A percentile compares a stretch with the other conserved stretches of the same genome.
These are phyloP conservation scores for Drosophila takahashii DNA, from an alignment of 1,140 invertebrate genomes.

Conservation along the genomic window DNA sequence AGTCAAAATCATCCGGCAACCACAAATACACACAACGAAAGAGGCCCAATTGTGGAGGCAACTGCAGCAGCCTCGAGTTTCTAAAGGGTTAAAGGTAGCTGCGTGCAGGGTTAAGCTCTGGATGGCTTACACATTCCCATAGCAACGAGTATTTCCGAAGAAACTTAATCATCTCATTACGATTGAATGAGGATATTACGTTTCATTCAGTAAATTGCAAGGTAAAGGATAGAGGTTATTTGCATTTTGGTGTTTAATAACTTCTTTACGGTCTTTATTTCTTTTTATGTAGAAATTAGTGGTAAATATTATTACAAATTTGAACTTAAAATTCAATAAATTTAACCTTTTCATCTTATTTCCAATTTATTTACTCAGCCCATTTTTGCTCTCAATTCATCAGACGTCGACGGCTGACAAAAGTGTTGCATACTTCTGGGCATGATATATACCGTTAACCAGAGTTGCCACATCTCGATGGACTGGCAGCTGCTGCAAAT, in stretches of 20 bases:
- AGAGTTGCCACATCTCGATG: constrained; percentile 37
- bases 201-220: neutral
- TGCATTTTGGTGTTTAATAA: neutral
- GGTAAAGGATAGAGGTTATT: neutral
- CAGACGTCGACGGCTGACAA: constrained; percentile 11
- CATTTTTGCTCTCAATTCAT: constrained; percentile 2
- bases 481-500: constrained; percentile 10
- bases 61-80: constrained; percentile 47
- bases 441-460: constrained; percentile 28
- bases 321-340: neutral
- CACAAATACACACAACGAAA: constrained; percentile 26
- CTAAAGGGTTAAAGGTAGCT: neutral
- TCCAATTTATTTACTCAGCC: neutral
- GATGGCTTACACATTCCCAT: constrained; percentile 25
- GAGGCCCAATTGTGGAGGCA: constrained; percentile 6
- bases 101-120: neutral
- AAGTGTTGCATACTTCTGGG: constrained; percentile 67
- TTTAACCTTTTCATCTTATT: neutral
- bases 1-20: constrained; percentile 60
- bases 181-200: neutral
- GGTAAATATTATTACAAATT: too few species aligned
- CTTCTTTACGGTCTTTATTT: neutral
- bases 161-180: constrained; percentile 18
- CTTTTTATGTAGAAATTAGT: too few species aligned
- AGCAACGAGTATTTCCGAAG: constrained; percentile 18